Base-by-base conservation (phyloP, 2,113 vertebrate genomes). In the Zosterops hypoxanthus region DNA sequence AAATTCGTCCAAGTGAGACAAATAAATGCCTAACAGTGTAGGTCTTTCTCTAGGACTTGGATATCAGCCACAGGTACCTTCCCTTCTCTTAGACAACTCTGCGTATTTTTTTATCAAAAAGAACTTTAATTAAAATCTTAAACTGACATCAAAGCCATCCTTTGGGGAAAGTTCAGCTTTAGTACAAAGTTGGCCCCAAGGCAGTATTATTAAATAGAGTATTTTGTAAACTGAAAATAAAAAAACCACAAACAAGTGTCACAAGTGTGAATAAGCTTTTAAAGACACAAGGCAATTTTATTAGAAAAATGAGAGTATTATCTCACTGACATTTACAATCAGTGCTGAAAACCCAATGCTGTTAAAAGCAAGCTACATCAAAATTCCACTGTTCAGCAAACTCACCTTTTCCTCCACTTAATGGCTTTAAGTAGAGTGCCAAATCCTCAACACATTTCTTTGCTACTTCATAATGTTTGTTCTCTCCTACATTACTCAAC, bases 401-500 rank as follows among this genome's bases (percentile, higher is more conserved):
- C 98, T 96, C 97, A 99, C 99, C 99, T 98, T 99, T 99, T 75
- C 98, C 98, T 94, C 98, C 98, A 87, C 99, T 99, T 96, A 99
- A 98, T 12, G 99, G 99, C 97, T 99, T 99, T 70, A 99, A 98
- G 97, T 99, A 99, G 95, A 99, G 98, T 34, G 99, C 99, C 97
- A 99, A 98, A 97, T 99, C 99, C 96, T 99, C 99, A 95, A 99
- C 99, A 57, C 98, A 99, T 90, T 98, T 98, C 97, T 98, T 99
- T 98, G 99, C 99, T 90, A 98, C 98, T 92, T 99, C 99, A 95
- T 99, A 99, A 96, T 99, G 99, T 96, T 98, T 98, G 73, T 98
- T 98, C 95, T 99, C 99, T 92, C 98, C 98, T 80, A 98, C 90
- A 92, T 98, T 98, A 98, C 97, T 99, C 97, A 99, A 97, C 88